Base-by-base conservation (phyloP, 2,888 invertebrate genomes). In the Acleris cristana region DNA sequence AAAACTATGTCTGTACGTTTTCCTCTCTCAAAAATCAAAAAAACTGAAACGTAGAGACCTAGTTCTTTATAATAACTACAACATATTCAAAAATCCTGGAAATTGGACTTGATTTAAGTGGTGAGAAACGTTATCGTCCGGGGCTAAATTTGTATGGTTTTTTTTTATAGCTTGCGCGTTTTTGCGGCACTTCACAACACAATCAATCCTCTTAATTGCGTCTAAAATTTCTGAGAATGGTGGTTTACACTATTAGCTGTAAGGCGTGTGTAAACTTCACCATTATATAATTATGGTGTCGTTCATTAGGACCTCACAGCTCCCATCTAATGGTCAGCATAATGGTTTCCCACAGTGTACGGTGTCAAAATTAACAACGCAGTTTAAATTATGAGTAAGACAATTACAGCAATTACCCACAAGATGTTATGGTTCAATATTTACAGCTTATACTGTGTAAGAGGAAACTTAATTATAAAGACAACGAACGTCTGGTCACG, bases 351-450 rank as follows among this genome's bases (percentile, higher is more conserved):
- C 65, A 66, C 56, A 61, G 55, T 23, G 14, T 5, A 19, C 21
- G 54, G 48, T n/a, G 54, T 61, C 44, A 52, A 56, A 66, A 66
- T 66, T 66, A 65, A 65, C 65, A 65, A 55, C 49, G 55, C 55
- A 51, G 65, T 55, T 65, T 65, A 61, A 65, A 65, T 65, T 65
- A 65, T 21, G 60, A 56, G 30, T 44, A 40, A 65, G 34, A 61
- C 65, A 61, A 65, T 61, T 65, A 65, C 60, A 26, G 30, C 65
- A 65, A 65, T 65, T 65, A 61, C 30, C 51, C 55, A 52, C 51
- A 52, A 51, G 26, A 61, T 65, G 65, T 61, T 65, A 65, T 56
- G 45, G 59, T 48, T 65, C 23, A 65, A 65, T 65, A 44, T 65
- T 55, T 65, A 60, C 55, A 34, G 30, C 26, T 19, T 56, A 34